These are phyloP conservation scores for Petrocephalus microphthalmus DNA, from an alignment of 2,113 vertebrate genomes.

Conservation along the genomic window DNA sequence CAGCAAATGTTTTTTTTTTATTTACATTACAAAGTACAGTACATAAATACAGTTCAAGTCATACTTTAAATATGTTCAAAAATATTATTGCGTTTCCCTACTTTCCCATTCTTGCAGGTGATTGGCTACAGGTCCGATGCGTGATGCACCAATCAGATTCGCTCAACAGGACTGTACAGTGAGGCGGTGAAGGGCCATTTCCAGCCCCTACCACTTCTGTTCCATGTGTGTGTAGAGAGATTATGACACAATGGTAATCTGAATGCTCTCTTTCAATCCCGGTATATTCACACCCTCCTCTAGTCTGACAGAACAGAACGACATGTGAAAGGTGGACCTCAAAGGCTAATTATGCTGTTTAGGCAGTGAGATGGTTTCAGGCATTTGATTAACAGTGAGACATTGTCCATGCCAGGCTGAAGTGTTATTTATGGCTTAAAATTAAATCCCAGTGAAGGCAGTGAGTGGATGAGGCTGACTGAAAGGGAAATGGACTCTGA, in stretches of 20 bases:
- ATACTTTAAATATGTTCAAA: constrained; percentile 50
- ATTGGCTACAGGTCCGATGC: constrained; percentile 54
- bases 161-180: constrained; percentile 53
- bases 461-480: background rate
- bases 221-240: background rate
- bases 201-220: background rate
- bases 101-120: constrained; percentile 56
- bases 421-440: background rate
- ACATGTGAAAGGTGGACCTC: background rate
- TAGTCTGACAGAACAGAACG: background rate
- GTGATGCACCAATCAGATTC: constrained; percentile 59
- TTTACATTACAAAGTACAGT: constrained; percentile 46
- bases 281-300: background rate
- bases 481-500: background rate
- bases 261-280: background rate
- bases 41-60: constrained; percentile 45
- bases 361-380: background rate
- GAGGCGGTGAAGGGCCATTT: constrained; percentile 45
- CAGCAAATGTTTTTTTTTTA: constrained; percentile 26
- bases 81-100: constrained; percentile 77
- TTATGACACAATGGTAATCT: background rate
- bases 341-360: background rate
- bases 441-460: background rate
- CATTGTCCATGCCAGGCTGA: background rate
- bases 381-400: background rate